These are phyloP conservation scores for Paramisgurnus dabryanus DNA, from an alignment of 2,113 vertebrate genomes.

Conservation along the genomic window DNA sequence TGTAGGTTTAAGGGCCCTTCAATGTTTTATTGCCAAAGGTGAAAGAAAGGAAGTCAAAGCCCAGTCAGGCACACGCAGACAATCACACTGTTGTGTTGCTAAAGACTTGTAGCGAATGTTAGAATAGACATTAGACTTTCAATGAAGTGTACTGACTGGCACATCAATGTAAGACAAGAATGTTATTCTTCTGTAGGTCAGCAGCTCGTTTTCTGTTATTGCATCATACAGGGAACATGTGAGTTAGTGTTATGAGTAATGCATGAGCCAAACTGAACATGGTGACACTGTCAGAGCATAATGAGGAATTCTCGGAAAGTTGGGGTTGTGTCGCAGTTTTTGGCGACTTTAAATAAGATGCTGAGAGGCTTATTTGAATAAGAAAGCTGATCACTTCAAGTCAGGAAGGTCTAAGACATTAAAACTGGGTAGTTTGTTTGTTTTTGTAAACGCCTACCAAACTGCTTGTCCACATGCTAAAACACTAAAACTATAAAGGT, in stretches of 20 bases:
- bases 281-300: not conserved
- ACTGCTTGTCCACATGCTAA: no score
- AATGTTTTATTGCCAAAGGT: constrained; percentile 20
- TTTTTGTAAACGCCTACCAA: not conserved
- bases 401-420: constrained; percentile 3
- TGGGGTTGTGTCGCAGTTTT: constrained; percentile 1
- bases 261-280: not conserved
- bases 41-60: constrained; percentile 33
- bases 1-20: constrained; percentile 40
- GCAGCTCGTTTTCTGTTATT: not conserved
- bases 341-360: constrained; percentile 8
- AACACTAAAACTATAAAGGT: no score
- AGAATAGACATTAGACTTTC: not conserved
- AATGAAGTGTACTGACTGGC: constrained; percentile 12
- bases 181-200: not conserved
- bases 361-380: not conserved
- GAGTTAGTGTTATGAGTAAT: constrained; percentile 21
- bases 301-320: constrained; percentile 12
- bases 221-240: constrained; percentile 2
- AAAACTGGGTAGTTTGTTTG: constrained; percentile 8
- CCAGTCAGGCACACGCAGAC: not conserved
- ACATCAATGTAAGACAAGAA: constrained; percentile 24
- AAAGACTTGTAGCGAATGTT: not conserved
- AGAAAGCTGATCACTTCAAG: constrained; percentile 2
- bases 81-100: not conserved